Percentiles rank a stretch among this genome's conserved stretches.
Evolutionary conservation across 2,888 invertebrate species (phyloP).

Genomic region (Agelastica alni): DNA sequence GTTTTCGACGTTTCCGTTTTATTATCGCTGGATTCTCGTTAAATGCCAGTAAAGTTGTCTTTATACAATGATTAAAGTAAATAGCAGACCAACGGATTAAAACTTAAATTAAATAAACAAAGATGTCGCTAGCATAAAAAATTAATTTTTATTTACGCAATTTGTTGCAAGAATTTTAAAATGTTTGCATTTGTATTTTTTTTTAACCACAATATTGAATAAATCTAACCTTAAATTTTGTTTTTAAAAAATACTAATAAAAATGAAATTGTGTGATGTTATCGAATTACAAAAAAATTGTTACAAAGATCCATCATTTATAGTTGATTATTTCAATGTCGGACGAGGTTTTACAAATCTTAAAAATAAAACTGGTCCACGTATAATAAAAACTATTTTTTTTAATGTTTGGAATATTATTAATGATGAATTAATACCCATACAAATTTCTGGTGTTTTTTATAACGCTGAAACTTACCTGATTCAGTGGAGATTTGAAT

Average conservation of each 20-base stretch:
- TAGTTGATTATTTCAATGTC: slow-evolving; percentile 29
- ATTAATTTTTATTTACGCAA: too few species aligned
- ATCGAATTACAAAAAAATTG: slow-evolving; percentile 19
- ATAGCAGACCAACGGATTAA: too few species aligned
- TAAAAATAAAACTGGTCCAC: background rate
- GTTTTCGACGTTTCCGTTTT: too few species aligned
- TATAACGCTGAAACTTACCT: slow-evolving; percentile 38
- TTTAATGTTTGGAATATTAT: slow-evolving; percentile 38
- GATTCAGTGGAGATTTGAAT: slow-evolving; percentile 37
- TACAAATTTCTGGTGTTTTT: slow-evolving; percentile 29
- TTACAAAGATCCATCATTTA: slow-evolving; percentile 29
- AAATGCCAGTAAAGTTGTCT: too few species aligned
- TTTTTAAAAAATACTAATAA: slow-evolving; percentile 5
- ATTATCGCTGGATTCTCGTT: too few species aligned
- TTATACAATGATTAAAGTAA: too few species aligned
- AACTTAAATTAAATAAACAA: too few species aligned
- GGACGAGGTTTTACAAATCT: slow-evolving; percentile 19
- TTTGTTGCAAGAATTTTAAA: too few species aligned
- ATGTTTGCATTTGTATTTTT: too few species aligned
- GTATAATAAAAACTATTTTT: slow-evolving; percentile 21
- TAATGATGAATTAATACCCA: slow-evolving; percentile 25
- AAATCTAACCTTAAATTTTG: too few species aligned
- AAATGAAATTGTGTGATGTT: slow-evolving; percentile 26
- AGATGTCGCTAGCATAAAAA: too few species aligned
- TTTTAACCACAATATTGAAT: too few species aligned